Evolutionary conservation across 2,797 vertebrate species (phyloP).

Genomic region (Buphagus erythrorhynchus): DNA sequence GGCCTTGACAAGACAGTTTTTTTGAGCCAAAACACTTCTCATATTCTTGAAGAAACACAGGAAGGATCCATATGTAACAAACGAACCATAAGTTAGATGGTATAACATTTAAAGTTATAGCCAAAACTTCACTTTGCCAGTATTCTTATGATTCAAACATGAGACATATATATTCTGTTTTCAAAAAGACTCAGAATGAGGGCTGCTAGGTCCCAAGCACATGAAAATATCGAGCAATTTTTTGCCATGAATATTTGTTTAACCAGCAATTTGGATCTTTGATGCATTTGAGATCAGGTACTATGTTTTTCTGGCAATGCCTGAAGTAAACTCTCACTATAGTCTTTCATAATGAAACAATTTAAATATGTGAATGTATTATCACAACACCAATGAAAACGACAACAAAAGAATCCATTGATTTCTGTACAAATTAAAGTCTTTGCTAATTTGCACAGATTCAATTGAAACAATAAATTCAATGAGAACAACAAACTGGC

Average conservation of each 20-base stretch:
- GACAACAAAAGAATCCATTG: constrained; percentile 40
- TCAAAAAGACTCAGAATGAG: not conserved
- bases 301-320: not conserved
- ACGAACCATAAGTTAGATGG: not conserved
- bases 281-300: not conserved
- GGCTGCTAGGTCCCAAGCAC: accelerated
- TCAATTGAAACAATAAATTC: constrained; percentile 68
- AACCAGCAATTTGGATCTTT: not conserved
- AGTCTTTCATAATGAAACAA: not conserved
- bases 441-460: constrained; percentile 60
- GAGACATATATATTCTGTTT: not conserved
- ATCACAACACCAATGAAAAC: not conserved
- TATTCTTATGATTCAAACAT: not conserved
- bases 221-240: not conserved
- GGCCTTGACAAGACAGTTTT: not conserved
- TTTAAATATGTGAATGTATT: constrained; percentile 38
- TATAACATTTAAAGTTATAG: not conserved
- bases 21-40: not conserved
- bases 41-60: not conserved
- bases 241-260: not conserved
- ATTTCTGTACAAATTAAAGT: constrained; percentile 65
- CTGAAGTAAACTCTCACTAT: not conserved
- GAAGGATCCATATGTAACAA: not conserved
- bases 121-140: not conserved
- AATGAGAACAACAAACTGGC: constrained; percentile 56